Percentiles rank a stretch among this genome's conserved stretches.
Evolutionary conservation across 2,888 invertebrate species (phyloP).

Genomic region (Drosophila testacea): DNA sequence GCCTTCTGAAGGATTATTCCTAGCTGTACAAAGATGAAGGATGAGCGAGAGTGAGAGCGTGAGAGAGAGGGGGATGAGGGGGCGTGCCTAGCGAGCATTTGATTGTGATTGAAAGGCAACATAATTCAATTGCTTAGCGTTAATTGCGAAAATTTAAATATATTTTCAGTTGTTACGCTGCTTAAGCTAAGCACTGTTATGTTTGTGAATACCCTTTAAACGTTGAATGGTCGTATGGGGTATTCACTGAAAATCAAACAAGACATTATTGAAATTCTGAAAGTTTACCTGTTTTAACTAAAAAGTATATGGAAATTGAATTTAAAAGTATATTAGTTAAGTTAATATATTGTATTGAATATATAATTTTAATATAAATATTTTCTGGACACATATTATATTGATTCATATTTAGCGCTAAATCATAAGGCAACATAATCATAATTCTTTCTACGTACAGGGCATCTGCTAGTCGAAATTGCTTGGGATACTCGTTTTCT

Average conservation of each 20-base stretch:
- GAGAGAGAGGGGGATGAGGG: not conserved
- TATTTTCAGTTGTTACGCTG: slow-evolving; percentile 30
- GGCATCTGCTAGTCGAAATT: not conserved
- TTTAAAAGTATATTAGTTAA: too few species aligned
- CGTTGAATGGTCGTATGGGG: not conserved
- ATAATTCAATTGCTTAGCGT: slow-evolving; percentile 64
- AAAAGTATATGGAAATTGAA: too few species aligned
- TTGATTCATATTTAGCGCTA: too few species aligned
- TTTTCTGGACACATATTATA: too few species aligned
- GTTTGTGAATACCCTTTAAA: not conserved
- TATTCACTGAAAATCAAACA: too few species aligned
- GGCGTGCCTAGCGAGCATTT: slow-evolving; percentile 53
- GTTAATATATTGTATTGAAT: too few species aligned
- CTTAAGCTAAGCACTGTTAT: not conserved
- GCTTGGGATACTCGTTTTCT: not conserved
- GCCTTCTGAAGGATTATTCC: slow-evolving; percentile 59
- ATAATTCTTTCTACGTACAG: too few species aligned
- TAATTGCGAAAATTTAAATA: slow-evolving; percentile 35
- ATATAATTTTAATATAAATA: too few species aligned
- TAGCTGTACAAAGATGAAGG: not conserved
- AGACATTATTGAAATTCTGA: too few species aligned
- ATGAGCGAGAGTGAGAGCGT: not conserved
- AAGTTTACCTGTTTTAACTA: too few species aligned
- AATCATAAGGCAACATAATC: too few species aligned
- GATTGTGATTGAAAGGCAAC: slow-evolving; percentile 37